Percentiles rank a stretch among this genome's conserved stretches.
Evolutionary conservation across 64 coral and sea anemone genomes (phyloP).

Genomic region (Montipora sp.): DNA sequence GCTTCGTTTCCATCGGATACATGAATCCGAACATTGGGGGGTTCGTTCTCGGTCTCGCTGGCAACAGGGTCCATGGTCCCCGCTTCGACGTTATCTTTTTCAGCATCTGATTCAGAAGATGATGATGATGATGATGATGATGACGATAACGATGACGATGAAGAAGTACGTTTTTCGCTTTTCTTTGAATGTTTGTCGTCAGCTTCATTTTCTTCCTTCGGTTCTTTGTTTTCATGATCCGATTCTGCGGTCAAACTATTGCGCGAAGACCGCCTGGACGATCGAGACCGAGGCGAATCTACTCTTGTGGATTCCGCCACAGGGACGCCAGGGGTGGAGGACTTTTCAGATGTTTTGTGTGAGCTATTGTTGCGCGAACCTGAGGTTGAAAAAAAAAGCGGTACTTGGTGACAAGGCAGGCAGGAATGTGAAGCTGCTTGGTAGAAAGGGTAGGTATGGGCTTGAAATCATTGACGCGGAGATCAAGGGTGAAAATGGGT

Average conservation of each 20-base stretch:
- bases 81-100: background rate
- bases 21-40: constrained; percentile 80
- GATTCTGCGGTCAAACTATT: constrained; percentile 3
- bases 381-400: constrained; percentile 6
- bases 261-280: constrained; percentile 14
- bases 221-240: background rate
- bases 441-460: too few relatives aligned
- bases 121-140: constrained; percentile 55
- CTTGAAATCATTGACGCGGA: too few relatives aligned
- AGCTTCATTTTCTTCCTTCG: background rate
- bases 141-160: constrained; percentile 45
- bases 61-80: background rate
- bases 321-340: constrained; percentile 50
- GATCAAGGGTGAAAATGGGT: too few relatives aligned
- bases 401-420: too few relatives aligned
- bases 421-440: too few relatives aligned
- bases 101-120: constrained; percentile 36
- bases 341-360: constrained; percentile 43
- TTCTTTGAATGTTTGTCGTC: constrained; percentile 56
- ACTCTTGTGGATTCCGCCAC: background rate
- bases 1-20: constrained; percentile 87
- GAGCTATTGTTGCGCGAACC: constrained; percentile 51
- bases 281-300: background rate
- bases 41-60: constrained; percentile 56
- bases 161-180: constrained; percentile 21